Percentiles rank a stretch among this genome's conserved stretches.
Conservation (phyloP, 1,140 invertebrate genomes). For the Caenorhabditis latens region DNA sequence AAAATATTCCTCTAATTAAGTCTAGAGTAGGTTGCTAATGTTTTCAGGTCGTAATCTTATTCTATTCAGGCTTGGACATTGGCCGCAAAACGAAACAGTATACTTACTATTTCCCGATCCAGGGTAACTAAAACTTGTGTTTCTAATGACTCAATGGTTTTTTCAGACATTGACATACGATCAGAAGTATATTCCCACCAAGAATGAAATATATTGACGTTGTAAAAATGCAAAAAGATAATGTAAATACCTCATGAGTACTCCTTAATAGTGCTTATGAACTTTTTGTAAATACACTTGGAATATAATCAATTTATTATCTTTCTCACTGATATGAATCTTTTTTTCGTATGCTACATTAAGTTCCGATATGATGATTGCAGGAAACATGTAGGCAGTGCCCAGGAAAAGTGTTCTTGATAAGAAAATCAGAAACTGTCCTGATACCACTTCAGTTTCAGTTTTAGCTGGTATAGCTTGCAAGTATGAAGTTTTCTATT, state of each 20-base stretch:
- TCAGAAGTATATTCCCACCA: not conserved
- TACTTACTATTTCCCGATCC: not conserved
- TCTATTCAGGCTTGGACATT: not conserved
- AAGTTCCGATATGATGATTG: too few species aligned
- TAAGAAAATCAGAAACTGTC: too few species aligned
- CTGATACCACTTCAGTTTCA: not conserved
- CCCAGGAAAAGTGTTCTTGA: too few species aligned
- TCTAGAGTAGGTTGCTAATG: not conserved
- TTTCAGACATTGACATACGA: conserved; percentile 18
- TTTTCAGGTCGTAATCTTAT: not conserved
- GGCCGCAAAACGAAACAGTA: not conserved
- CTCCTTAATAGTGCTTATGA: too few species aligned
- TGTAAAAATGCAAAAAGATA: too few species aligned
- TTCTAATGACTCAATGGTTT: not conserved
- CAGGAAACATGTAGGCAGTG: too few species aligned
- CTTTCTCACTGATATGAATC: not conserved
- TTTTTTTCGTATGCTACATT: not conserved
- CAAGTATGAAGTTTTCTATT: not conserved
- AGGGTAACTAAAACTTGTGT: not conserved
- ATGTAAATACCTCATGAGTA: too few species aligned
- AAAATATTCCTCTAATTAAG: not conserved
- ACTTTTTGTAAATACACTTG: too few species aligned
- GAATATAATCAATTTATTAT: not conserved
- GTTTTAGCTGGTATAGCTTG: not conserved
- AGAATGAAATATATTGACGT: not conserved